These are phyloP conservation scores for Eupithecia abbreviata DNA, from an alignment of 2,888 invertebrate species.

Conservation along the genomic window DNA sequence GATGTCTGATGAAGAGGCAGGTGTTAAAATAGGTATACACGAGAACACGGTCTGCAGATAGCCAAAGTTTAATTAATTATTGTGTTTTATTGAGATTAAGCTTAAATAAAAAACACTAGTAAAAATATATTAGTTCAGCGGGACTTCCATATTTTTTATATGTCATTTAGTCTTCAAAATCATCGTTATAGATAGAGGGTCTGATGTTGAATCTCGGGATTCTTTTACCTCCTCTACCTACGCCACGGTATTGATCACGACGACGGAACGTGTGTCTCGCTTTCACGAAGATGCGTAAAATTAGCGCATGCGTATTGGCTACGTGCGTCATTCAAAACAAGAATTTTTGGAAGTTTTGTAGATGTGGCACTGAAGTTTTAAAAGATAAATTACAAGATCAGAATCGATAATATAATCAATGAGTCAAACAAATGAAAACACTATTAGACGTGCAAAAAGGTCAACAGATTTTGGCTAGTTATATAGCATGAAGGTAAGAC, in stretches of 20 bases:
- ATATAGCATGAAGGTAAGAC: not conserved
- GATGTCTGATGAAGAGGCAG: slow-evolving; percentile 56
- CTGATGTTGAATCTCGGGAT: slow-evolving; percentile 49
- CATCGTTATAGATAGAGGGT: slow-evolving; percentile 21
- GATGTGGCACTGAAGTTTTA: not conserved
- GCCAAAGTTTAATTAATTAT: not conserved
- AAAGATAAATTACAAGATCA: not conserved
- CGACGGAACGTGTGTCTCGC: slow-evolving; percentile 58
- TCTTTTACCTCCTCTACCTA: slow-evolving; percentile 38
- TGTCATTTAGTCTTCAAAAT: not conserved
- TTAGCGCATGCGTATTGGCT: slow-evolving; percentile 59
- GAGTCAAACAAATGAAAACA: not conserved
- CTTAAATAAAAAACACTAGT: not conserved
- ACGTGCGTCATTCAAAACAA: slow-evolving; percentile 6
- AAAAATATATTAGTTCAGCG: too few relatives aligned
- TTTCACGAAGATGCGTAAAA: slow-evolving; percentile 50
- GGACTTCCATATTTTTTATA: not conserved
- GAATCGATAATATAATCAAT: not conserved
- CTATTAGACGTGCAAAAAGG: not conserved
- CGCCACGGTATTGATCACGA: slow-evolving; percentile 58
- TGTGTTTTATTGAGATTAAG: not conserved
- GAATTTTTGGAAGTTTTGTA: not conserved
- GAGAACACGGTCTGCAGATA: not conserved
- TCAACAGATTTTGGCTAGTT: not conserved
- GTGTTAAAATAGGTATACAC: not conserved